These are phyloP conservation scores for Halichoerus grypus DNA, from an alignment of 2,113 vertebrate species.

Conservation along the genomic window DNA sequence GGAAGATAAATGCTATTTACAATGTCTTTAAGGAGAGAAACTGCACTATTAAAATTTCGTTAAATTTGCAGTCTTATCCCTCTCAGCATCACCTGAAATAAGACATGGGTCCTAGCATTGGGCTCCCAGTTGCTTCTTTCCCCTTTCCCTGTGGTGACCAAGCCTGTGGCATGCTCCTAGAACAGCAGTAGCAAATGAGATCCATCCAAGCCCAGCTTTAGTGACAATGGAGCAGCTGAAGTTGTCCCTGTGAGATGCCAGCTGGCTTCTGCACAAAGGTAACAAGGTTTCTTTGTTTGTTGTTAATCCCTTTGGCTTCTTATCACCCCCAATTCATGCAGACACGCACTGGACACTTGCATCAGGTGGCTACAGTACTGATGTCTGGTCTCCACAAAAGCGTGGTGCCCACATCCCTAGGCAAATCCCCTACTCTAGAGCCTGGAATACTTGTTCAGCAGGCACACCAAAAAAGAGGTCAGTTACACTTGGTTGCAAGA, in stretches of 20 bases:
- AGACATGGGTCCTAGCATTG: background rate
- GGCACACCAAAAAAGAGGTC: conserved; percentile 45
- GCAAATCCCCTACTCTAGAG: background rate
- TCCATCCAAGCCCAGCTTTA: background rate
- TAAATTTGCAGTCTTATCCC: background rate
- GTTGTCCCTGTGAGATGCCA: conserved; percentile 57
- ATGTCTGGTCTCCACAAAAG: background rate
- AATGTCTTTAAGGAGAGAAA: background rate
- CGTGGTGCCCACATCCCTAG: background rate
- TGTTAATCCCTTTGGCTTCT: conserved; percentile 67
- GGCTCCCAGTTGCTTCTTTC: background rate
- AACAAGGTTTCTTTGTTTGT: conserved; percentile 61
- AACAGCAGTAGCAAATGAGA: background rate
- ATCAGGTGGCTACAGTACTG: background rate
- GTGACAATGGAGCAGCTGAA: conserved; percentile 29
- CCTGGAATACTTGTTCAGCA: background rate
- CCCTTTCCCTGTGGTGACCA: background rate
- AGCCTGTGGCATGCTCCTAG: background rate
- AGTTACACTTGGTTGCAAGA: conserved; percentile 30
- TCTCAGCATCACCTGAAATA: background rate
- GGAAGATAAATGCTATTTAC: background rate
- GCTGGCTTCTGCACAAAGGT: conserved; percentile 64
- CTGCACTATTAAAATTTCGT: background rate
- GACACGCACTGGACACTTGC: background rate
- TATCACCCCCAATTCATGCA: background rate